A percentile compares a stretch with the other conserved stretches of the same genome.
Evolutionary conservation across 2,113 vertebrate genomes (phyloP).

Genomic region (Monopterus albus): DNA sequence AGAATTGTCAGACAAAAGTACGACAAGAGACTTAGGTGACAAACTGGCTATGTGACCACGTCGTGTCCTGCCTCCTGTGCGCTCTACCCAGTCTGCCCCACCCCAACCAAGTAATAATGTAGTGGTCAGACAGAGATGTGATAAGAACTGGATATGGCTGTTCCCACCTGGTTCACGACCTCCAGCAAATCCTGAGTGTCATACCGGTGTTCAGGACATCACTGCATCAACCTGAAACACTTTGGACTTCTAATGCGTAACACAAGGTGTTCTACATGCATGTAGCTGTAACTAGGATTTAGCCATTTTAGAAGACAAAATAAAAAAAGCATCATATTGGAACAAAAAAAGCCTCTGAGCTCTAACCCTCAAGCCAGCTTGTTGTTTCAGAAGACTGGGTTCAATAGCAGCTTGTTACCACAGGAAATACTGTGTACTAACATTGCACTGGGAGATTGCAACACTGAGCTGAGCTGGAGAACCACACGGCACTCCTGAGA

Average conservation of each 20-base stretch:
- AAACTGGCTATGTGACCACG: too few relatives aligned
- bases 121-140: background rate
- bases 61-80: too few relatives aligned
- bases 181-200: background rate
- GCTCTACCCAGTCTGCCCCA: too few relatives aligned
- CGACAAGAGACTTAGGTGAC: too few relatives aligned
- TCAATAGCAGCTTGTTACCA: constrained; percentile 38
- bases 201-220: background rate
- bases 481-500: constrained; percentile 43
- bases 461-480: constrained; percentile 35
- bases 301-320: background rate
- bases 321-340: background rate
- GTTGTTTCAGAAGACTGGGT: constrained; percentile 28
- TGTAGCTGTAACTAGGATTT: constrained; percentile 21
- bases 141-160: background rate
- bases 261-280: background rate
- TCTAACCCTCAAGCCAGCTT: constrained; percentile 44
- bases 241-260: constrained; percentile 15
- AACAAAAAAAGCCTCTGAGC: constrained; percentile 31
- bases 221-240: constrained; percentile 10
- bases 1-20: too few relatives aligned
- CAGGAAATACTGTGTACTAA: constrained; percentile 46
- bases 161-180: too few relatives aligned
- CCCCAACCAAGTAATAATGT: too few relatives aligned
- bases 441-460: constrained; percentile 34